Evolutionary conservation across 2,113 vertebrate genomes (phyloP), one percentile per base, ranked within the genome.

Genomic region (Pimephales promelas): DNA sequence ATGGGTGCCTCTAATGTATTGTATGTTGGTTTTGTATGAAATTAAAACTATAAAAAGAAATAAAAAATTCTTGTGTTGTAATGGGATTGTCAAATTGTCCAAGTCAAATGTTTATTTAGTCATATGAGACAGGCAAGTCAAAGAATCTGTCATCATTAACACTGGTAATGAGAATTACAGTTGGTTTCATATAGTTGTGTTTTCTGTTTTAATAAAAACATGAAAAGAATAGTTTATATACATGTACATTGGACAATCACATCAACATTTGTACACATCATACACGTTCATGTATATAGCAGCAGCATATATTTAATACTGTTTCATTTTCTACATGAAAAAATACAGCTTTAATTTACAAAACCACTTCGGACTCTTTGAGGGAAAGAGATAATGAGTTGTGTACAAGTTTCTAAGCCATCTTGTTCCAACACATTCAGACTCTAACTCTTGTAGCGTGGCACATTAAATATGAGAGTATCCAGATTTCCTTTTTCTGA

Each of bases 401-500:
- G 90, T 90, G 89, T 88, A 89, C 78, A 88, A 36, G 84, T 86
- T 59, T 81, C 76, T 64, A 92, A 87, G 92, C 84, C 89, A 91
- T 90, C 89, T 86, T 80, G 49, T 86, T 89, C 83, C 88, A 88
- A 88, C 88, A 75, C 83, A 72, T 68, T 80, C 85, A 47, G 31
- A 62, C 77, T 72, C 83, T 85, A 85, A 89, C 79, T 70, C 79
- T 71, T 74, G 86, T 73, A 7, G 81, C 86, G 75, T 77, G 84
- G 83, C 74, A 26, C 72, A 86, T 95, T 93, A 98, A 93, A 97
- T 95, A 90, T 94, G 94, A 87, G 94, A 94, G 90, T 96, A 95
- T 85, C 93, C 96, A 61, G 94, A 89, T 91, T 96, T 98, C 89
- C 97, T 95, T 93, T 97, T 99, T 93, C 97, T 99, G 92, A 40